Percentiles rank a stretch among this genome's conserved stretches.
Evolutionary conservation across 2,113 vertebrate genomes (phyloP).

Genomic region (Alligator sinensis): DNA sequence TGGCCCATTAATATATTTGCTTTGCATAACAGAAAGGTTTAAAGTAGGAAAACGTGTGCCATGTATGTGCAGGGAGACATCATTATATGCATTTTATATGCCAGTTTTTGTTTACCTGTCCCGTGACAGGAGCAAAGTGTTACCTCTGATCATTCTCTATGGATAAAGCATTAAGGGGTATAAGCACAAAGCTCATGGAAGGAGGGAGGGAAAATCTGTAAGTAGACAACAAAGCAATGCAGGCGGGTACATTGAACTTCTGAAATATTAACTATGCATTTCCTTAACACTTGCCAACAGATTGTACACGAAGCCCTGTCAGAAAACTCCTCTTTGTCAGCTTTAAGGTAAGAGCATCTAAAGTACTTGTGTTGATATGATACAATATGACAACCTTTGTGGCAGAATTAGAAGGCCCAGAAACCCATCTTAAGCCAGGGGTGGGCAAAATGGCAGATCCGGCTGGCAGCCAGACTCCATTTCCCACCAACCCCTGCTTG

Average conservation of each 20-base stretch:
- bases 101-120: background rate
- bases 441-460: too few species aligned
- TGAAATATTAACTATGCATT: background rate
- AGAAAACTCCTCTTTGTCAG: constrained; percentile 81
- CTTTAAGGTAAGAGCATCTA: constrained; percentile 83
- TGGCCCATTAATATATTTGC: background rate
- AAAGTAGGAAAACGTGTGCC: background rate
- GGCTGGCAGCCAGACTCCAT: too few species aligned
- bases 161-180: background rate
- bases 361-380: background rate
- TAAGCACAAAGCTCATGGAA: background rate
- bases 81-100: background rate
- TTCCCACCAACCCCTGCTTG: too few species aligned
- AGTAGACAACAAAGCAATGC: background rate
- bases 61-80: background rate
- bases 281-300: constrained; percentile 76
- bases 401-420: background rate
- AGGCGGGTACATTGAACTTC: background rate
- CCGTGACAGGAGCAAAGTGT: too few species aligned
- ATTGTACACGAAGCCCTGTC: constrained; percentile 86
- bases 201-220: background rate
- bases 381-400: background rate
- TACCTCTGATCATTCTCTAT: background rate
- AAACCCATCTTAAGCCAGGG: background rate
- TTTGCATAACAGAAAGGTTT: background rate